A percentile compares a stretch with the other conserved stretches of the same genome.
phyloP scores from a whole-genome alignment of 2,113 vertebrate species.

The Urocynchramus pylzowi region DNA sequence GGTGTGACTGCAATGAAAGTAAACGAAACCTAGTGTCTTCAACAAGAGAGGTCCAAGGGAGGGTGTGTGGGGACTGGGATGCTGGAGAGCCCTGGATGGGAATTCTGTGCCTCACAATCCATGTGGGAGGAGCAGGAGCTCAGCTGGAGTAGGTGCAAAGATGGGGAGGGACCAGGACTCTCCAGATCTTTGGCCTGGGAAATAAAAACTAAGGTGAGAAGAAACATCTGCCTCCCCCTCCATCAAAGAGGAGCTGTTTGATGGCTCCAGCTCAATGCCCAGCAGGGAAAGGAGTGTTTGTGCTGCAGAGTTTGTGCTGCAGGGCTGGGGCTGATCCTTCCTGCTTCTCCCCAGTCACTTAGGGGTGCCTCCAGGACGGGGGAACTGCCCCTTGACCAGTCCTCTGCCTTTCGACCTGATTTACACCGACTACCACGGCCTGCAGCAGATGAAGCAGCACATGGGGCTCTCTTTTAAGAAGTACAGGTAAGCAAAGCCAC shows the following conservation, averaged over 20 bases:
- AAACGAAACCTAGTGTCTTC: background rate
- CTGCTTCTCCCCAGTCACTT: conserved; percentile 79
- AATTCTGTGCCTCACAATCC: background rate
- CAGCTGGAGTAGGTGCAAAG: background rate
- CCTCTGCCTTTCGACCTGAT: conserved; percentile 94
- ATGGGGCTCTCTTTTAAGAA: conserved; percentile 96
- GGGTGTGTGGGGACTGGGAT: background rate
- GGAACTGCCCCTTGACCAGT: conserved; percentile 89
- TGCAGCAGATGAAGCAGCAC: conserved; percentile 97
- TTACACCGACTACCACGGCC: conserved; percentile 95
- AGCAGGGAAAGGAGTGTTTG: background rate
- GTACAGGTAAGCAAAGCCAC: conserved; percentile 84
- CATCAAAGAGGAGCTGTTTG: background rate
- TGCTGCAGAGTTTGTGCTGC: background rate
- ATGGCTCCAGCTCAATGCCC: background rate
- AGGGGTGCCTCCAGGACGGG: conserved; percentile 94
- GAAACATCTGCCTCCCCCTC: background rate
- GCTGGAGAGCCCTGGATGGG: background rate
- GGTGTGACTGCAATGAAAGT: background rate
- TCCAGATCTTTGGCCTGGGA: background rate
- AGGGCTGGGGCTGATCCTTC: conserved; percentile 49
- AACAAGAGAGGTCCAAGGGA: background rate
- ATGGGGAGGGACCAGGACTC: background rate
- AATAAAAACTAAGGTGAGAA: background rate
- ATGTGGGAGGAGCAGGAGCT: background rate